phyloP scores from a whole-genome alignment of 2,888 invertebrate species.

The Pardosa pseudoannulata region DNA sequence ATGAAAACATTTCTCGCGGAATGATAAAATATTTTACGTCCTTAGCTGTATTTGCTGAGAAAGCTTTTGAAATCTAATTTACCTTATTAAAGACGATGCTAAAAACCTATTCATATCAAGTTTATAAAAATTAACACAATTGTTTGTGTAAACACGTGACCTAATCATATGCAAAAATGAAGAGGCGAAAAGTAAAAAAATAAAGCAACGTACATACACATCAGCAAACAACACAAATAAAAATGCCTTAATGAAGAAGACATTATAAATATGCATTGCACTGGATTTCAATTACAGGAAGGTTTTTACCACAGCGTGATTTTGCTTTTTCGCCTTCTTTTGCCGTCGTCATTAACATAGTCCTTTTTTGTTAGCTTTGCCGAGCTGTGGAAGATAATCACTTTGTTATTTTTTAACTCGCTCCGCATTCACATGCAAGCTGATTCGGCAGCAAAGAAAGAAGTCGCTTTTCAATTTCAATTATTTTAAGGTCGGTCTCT shows the following conservation, averaged over 20 bases:
- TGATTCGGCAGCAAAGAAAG: conserved; percentile 62
- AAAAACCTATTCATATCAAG: conserved; percentile 59
- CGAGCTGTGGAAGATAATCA: conserved; percentile 55
- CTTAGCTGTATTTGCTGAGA: not conserved
- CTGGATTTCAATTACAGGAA: conserved; percentile 41
- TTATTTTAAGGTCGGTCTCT: conserved; percentile 49
- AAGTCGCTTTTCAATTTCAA: conserved; percentile 65
- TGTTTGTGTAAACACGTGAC: conserved; percentile 38
- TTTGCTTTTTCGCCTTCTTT: conserved; percentile 26
- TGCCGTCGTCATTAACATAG: conserved; percentile 61
- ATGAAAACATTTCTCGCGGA: not conserved
- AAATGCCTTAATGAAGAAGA: conserved; percentile 33
- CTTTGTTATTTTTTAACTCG: conserved; percentile 52
- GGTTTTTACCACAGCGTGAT: conserved; percentile 35
- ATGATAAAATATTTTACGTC: conserved; percentile 15
- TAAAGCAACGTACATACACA: not conserved
- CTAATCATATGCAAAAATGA: conserved; percentile 6
- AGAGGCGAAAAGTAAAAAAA: not conserved
- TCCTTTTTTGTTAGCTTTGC: conserved; percentile 42
- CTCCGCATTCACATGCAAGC: conserved; percentile 22
- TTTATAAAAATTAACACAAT: conserved; percentile 43
- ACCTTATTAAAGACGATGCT: conserved; percentile 38
- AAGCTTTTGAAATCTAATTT: conserved; percentile 47
- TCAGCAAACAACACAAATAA: conserved; percentile 31
- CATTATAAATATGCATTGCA: conserved; percentile 58